phyloP scores from a whole-genome alignment of 2,113 vertebrate genomes.

The Brachypodius melanocephalos region DNA sequence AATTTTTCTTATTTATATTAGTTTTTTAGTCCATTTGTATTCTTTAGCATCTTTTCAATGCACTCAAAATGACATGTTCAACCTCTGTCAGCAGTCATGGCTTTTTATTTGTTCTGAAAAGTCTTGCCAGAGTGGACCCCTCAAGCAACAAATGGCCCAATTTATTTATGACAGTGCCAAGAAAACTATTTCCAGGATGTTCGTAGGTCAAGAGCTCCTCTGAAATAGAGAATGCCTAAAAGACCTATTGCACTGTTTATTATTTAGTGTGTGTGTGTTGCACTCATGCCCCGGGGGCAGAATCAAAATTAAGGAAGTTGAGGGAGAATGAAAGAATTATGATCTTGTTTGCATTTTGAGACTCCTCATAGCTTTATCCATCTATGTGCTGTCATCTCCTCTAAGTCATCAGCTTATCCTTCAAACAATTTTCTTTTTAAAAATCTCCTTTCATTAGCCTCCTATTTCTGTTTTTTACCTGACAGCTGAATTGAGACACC shows the following conservation, averaged over 20 bases:
- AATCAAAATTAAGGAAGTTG: background rate
- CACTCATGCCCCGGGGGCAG: background rate
- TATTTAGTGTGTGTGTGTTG: background rate
- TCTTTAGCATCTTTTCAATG: background rate
- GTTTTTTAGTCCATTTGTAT: background rate
- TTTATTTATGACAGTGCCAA: constrained; percentile 53
- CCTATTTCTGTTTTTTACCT: background rate
- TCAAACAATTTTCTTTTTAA: background rate
- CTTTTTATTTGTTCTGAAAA: background rate
- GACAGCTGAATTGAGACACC: background rate
- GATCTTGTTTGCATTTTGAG: background rate
- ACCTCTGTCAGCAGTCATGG: background rate
- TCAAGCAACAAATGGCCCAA: background rate
- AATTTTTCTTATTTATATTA: background rate
- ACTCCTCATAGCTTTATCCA: background rate
- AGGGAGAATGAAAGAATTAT: background rate
- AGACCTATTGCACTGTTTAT: background rate
- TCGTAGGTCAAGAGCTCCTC: constrained; percentile 33
- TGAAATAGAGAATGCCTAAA: constrained; percentile 7
- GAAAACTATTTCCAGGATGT: constrained; percentile 29
- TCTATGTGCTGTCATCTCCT: background rate
- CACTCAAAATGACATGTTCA: background rate
- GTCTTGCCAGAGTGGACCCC: background rate
- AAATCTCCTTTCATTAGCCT: background rate
- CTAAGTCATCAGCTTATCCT: background rate